Evolutionary conservation across 2,113 vertebrate genomes (phyloP), one percentile per base, ranked within the genome.

Genomic region (Larimichthys crocea): DNA sequence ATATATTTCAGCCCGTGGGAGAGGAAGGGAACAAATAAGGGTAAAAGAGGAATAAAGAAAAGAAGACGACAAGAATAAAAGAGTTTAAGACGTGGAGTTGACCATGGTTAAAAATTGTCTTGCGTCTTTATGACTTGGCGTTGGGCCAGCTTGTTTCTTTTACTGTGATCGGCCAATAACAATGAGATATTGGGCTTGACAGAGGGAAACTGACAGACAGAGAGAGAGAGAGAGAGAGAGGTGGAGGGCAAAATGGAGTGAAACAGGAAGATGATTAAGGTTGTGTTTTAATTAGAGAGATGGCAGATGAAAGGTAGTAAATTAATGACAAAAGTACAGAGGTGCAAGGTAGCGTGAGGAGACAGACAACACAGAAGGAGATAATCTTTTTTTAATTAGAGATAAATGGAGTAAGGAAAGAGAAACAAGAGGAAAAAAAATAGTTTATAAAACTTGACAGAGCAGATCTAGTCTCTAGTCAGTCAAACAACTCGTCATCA

Each of bases 381-480:
- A 91, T 92, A 75, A 88, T 90, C 82, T 78, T 84, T 82, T 88
- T 90, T 92, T 91, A 92, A 90, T 89, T 91, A 83, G 69, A 89
- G 74, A 89, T 86, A 75, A 88, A 89, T 87, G 74, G 63, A 64
- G 84, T 74, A 60, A 67, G 35, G 35, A 40, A 40, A 40, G 75
- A 79, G 74, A 86, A 84, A 77, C 26, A 71, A 63, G 52, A 60
- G 40, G 42, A 53, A 48, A 24, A 65, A 49, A 65, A 49, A 60
- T 16, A 22, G 29, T 74, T 82, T 78, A 69, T 72, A 85, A 80
- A 80, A 85, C 56, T 80, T 80, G 82, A 80, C 78, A 82, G 74
- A 84, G 83, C 79, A 88, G 55, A 88, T 89, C 60, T 83, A 77
- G 74, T 81, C 67, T 63, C 69, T 48, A n/a, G 76, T 89, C 67